Evolutionary conservation across 2,797 vertebrate species (phyloP).

Genomic region (Etheostoma nigrum): DNA sequence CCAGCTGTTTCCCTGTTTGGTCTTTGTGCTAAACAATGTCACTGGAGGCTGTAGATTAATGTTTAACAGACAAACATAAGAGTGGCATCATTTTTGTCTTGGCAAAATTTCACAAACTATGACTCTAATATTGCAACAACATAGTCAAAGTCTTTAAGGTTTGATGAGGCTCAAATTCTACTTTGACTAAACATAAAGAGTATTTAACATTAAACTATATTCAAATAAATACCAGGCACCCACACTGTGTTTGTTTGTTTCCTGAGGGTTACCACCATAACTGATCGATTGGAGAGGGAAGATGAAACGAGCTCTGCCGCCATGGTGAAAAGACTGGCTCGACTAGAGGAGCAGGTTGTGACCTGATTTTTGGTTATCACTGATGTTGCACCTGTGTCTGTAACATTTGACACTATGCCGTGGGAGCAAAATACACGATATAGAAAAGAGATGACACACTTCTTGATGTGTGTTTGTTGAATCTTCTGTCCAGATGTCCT

Average conservation of each 20-base stretch:
- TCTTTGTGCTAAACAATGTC: too few species aligned
- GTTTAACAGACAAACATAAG: not conserved
- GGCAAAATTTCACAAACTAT: not conserved
- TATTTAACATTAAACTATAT: not conserved
- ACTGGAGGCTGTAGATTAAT: not conserved
- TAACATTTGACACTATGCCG: conserved; percentile 1
- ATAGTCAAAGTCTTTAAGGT: not conserved
- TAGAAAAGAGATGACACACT: conserved; percentile 3
- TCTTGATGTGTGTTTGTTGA: conserved; percentile 1
- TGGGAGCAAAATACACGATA: not conserved
- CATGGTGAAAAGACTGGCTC: conserved; percentile 83
- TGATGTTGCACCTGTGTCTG: conserved; percentile 35
- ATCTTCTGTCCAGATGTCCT: not conserved
- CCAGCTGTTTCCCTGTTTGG: not conserved
- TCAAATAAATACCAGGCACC: not conserved
- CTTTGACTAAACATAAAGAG: not conserved
- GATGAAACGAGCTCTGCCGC: conserved; percentile 75
- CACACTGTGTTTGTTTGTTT: conserved; percentile 29
- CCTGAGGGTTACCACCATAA: conserved; percentile 86
- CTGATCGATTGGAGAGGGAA: conserved; percentile 86
- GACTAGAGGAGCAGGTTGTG: conserved; percentile 92
- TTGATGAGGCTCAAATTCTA: not conserved
- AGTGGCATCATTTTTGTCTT: not conserved
- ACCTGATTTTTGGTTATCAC: conserved; percentile 34
- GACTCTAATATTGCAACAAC: not conserved